Base-by-base conservation (phyloP, 35 echinoderm and acorn worm genomes). In the Apostichopus parvimensis region DNA sequence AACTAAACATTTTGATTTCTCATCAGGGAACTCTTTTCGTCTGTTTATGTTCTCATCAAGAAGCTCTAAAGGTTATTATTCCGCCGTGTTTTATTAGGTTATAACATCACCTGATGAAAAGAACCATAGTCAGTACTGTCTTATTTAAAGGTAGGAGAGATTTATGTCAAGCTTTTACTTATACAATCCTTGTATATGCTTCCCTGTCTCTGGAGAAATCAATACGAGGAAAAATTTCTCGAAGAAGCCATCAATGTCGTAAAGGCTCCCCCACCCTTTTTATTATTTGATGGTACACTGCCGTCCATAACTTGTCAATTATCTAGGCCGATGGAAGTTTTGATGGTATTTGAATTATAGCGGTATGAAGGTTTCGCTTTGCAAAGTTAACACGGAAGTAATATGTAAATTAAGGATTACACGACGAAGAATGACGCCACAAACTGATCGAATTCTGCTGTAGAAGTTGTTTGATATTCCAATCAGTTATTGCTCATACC, bases 121-220 rank as follows among this genome's bases (percentile, higher is more conserved):
- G 3, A 8, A 61, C 58, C 58, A 61, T 61, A 9, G 58, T 45
- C 34, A 45, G 34, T 45, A 28, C 26, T 28, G 34, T 45, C 34
- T 45, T 45, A 45, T 45, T 45, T 45, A 45, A 45, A 45, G 34
- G 34, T 45, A 45, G 34, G 34, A 45, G 58, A 61, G 12, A 9
- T 9, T 61, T 61, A 18, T 22, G 71, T 75, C 21, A 22, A 75
- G 71, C 71, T 4, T 45, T 75, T 6, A 75, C 11, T 75, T 75
- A 75, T 18, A 75, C 17, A 8, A 8, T 75, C 71, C 71, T 75
- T 18, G 71, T 68, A 18, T 75, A 18, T 20, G 12, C 71, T 22
- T 75, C 71, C 6, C 71, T 75, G 20, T 75, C 71, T 75, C 71
- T 75, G 15, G 71, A 75, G 71, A 75, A 75, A 75, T 75, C 71